phyloP scores from a whole-genome alignment of 2,888 invertebrate species.

The Andrena fulva region DNA sequence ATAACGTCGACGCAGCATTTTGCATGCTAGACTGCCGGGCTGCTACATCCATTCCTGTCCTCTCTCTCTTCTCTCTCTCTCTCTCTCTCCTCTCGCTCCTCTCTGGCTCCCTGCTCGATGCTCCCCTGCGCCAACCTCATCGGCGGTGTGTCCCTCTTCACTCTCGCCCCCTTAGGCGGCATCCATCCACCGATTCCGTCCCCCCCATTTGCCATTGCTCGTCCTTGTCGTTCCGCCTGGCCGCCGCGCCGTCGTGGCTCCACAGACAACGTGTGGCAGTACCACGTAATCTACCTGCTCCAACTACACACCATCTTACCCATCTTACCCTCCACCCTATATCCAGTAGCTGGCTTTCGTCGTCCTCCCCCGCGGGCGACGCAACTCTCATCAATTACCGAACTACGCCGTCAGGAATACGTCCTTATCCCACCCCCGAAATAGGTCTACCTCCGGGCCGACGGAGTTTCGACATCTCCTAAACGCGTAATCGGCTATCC shows the following conservation, averaged over 20 bases:
- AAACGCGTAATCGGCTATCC: slow-evolving; percentile 49
- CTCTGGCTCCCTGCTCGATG: neutral
- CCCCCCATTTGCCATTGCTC: slow-evolving; percentile 30
- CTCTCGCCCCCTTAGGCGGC: slow-evolving; percentile 28
- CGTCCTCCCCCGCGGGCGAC: slow-evolving; percentile 23
- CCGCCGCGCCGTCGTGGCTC: slow-evolving; percentile 23
- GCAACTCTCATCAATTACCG: slow-evolving; percentile 73
- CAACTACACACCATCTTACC: slow-evolving; percentile 41
- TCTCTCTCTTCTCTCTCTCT: slow-evolving; percentile 15
- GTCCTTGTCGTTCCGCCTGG: slow-evolving; percentile 38
- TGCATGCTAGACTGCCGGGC: slow-evolving; percentile 80
- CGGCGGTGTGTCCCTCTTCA: slow-evolving; percentile 20
- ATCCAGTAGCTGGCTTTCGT: slow-evolving; percentile 23
- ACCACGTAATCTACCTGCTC: slow-evolving; percentile 56
- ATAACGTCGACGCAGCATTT: slow-evolving; percentile 84
- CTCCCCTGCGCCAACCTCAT: slow-evolving; percentile 27
- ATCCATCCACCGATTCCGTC: slow-evolving; percentile 45
- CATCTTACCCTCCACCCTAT: neutral
- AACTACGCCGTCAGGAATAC: slow-evolving; percentile 50
- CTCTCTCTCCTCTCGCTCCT: slow-evolving; percentile 22
- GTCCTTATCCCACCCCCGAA: slow-evolving; percentile 28
- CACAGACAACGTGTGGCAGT: slow-evolving; percentile 32
- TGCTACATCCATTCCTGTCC: slow-evolving; percentile 72
- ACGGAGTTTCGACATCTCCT: slow-evolving; percentile 37
- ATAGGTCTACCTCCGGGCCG: slow-evolving; percentile 50